Base-by-base conservation (phyloP, 2,888 invertebrate genomes). In the Ashinkailepas kermadecensis region DNA sequence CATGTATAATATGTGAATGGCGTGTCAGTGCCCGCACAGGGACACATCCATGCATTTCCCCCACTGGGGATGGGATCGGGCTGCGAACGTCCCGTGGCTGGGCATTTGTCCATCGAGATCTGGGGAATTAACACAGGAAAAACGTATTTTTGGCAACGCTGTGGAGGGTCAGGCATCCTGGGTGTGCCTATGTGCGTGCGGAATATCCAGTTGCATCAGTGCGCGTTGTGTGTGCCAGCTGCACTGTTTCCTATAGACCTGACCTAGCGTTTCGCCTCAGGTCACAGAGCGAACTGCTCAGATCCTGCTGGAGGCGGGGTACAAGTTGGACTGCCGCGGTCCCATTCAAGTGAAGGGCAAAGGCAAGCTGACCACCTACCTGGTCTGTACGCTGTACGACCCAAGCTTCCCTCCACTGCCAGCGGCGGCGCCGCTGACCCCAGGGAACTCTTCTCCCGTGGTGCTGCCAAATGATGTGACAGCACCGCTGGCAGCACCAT, bases 341-440 rank as follows among this genome's bases (percentile, higher is more conserved):
- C 93, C 95, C 0, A 97, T 95, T 8, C 94, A 91, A 86, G 96
- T 99, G 15, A 99, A 99, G 88, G 99, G 99, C 74, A 97, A 97
- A 88, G 95, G 96, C 54, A 94, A 93, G 10, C 89, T 97, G 82
- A 93, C 92, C 74, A 97, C 97, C 0, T 97, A 95, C 88, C 95
- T 95, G 86, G 94, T 96, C n/a, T 94, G 93, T 88, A 95, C 95
- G 81, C 92, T 92, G 81, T 93, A 91, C 87, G 93, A 92, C 87
- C 80, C 82, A 0, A 82, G 70, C 39, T 82, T 81, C n/a, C 79
- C 82, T 78, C 83, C 59, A 78, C 80, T 80, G 70, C 82, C 82
- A 81, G 39, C 70, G 70, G 39, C 25, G 23, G n/a, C 25, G 67
- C 10, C 67, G 12, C 62, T 18, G 62, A 15, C 62, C 0, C 7